Evolutionary conservation across 2,113 vertebrate species (phyloP), one percentile per base, ranked within the genome.

Genomic region (Tamias sibiricus): DNA sequence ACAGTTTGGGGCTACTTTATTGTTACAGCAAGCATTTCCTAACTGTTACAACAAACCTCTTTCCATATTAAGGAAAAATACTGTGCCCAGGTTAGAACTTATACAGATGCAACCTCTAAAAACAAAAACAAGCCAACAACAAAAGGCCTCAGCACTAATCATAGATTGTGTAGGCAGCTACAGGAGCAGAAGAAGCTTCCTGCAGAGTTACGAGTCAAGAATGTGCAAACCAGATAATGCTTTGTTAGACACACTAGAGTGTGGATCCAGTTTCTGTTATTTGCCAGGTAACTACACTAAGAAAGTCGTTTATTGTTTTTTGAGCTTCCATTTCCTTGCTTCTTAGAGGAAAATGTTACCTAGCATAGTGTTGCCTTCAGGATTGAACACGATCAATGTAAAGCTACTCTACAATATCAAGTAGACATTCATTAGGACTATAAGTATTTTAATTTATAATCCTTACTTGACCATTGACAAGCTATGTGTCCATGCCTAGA

Each of bases 381-480:
- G 64, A 92, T 12, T 69, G 54, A 83, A 64, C 79, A 47, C 87
- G 40, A 96, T 80, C 75, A 80, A 9, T 66, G 62, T 30, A 90
- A 95, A 94, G 47, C 81, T 80, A 74, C 32, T 91, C 10, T 49
- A 62, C 37, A 35, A 69, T 85, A 28, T 20, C 13, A 77, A n/a
- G 28, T n/a, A 84, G 76, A 49, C 14, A 54, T 54, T 90, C 28
- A 47, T 62, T 72, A 76, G 77, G 44, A 3, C 19, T 79, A 3
- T 52, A 69, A 94, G 75, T 32, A 92, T n/a, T 95, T 35, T 57
- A 74, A 80, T 24, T 71, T 87, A 52, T 22, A 82, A 47, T 81
- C 6, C 13, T 37, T 9, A 30, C 6, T 12, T 24, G 14, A n/a
- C 42, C 57, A 82, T 4, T 24, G 6, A 92, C 40, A 40, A 72